phyloP scores from a whole-genome alignment of 2,113 vertebrate genomes.

The Salvator merianae region DNA sequence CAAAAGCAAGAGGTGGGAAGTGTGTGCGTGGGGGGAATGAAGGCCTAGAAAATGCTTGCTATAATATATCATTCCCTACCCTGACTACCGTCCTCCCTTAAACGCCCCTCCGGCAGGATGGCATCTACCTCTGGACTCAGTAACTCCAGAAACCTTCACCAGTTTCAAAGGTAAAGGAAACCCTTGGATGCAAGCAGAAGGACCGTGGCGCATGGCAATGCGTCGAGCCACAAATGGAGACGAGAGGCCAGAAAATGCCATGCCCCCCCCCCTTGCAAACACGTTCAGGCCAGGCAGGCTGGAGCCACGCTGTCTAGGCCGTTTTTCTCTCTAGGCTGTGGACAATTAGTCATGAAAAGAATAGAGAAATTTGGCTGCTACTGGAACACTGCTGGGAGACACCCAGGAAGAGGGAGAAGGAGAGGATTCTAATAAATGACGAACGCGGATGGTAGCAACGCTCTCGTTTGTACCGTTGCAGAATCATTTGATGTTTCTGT shows the following conservation, averaged over 20 bases:
- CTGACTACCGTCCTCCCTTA: not conserved
- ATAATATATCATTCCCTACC: not conserved
- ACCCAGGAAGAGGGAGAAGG: not conserved
- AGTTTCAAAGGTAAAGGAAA: not conserved
- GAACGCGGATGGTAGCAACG: not conserved
- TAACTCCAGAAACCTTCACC: not conserved
- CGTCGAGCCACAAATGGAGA: not conserved
- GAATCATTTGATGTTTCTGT: not conserved
- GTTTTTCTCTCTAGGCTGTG: slow-evolving; percentile 44
- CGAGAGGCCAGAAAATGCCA: not conserved
- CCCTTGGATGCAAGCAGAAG: rapidly evolving
- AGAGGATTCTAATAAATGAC: not conserved
- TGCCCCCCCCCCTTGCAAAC: slow-evolving; percentile 4
- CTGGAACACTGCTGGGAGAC: rapidly evolving
- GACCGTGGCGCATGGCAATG: rapidly evolving
- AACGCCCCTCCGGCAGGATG: no score
- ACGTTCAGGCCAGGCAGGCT: slow-evolving; percentile 17
- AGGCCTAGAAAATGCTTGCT: no score
- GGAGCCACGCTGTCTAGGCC: slow-evolving; percentile 33
- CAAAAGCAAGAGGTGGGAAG: not conserved
- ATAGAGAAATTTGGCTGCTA: not conserved
- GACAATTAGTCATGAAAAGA: not conserved
- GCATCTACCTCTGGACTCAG: not conserved
- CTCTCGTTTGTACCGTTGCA: not conserved
- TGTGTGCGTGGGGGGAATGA: no score